A percentile compares a stretch with the other conserved stretches of the same genome.
Evolutionary conservation across 2,888 invertebrate species (phyloP).

Genomic region (Drosophila limbata): DNA sequence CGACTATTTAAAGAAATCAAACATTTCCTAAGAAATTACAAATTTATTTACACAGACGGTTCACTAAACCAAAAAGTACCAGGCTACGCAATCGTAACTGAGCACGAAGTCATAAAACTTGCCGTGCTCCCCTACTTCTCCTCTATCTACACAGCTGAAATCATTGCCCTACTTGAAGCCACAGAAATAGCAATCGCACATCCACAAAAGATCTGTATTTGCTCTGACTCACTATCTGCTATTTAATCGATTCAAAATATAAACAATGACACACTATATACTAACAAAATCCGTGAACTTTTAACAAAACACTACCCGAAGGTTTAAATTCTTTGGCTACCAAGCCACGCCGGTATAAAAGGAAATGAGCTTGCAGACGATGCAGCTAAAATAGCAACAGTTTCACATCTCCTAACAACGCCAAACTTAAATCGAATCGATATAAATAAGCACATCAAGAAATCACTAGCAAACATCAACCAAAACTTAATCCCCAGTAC

Average conservation of each 20-base stretch:
- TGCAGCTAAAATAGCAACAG: slow-evolving; percentile 1
- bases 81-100: too few species aligned
- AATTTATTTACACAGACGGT: background rate
- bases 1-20: background rate
- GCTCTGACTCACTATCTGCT: background rate
- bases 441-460: background rate
- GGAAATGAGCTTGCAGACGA: background rate
- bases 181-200: slow-evolving; percentile 1
- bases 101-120: background rate
- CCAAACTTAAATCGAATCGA: slow-evolving; percentile 1
- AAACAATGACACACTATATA: background rate
- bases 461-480: background rate
- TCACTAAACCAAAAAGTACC: background rate
- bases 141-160: background rate
- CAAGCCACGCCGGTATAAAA: background rate
- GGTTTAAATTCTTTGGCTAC: background rate
- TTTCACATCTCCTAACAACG: background rate
- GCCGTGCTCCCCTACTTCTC: background rate
- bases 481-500: background rate
- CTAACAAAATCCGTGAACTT: background rate
- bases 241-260: background rate
- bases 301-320: background rate
- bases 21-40: background rate
- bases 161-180: background rate
- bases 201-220: background rate